Percentiles rank a stretch among this genome's conserved stretches.
Conservation (phyloP, 2,797 vertebrate species). For the Toxotes lorentzi region DNA sequence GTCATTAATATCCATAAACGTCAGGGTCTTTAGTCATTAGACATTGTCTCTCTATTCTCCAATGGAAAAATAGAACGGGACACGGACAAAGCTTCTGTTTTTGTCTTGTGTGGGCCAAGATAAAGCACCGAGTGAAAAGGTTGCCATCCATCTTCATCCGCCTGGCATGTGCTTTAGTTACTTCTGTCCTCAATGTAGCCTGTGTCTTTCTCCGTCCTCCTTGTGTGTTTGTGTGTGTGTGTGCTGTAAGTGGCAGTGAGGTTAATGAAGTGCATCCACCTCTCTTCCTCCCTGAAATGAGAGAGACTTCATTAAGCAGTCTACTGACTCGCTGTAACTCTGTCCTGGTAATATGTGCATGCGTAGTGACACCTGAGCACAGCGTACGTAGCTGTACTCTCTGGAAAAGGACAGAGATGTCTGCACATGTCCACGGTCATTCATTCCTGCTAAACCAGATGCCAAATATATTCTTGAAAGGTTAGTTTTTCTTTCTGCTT, state of each 20-base stretch:
- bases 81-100: conserved; percentile 69
- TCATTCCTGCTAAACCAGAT: background rate
- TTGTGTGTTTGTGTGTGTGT: conserved; percentile 26
- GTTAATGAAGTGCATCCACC: conserved; percentile 86
- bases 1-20: conserved; percentile 81
- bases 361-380: conserved; percentile 32
- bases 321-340: conserved; percentile 43
- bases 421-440: too few species aligned
- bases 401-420: background rate
- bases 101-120: conserved; percentile 74
- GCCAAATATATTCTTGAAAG: background rate
- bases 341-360: conserved; percentile 21
- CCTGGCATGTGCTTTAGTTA: conserved; percentile 80
- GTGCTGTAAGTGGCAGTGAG: conserved; percentile 62
- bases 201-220: conserved; percentile 65
- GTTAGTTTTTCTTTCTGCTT: background rate
- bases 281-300: conserved; percentile 67
- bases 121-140: conserved; percentile 80
- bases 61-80: conserved; percentile 55
- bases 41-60: conserved; percentile 64
- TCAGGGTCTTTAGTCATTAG: conserved; percentile 65
- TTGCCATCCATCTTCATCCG: conserved; percentile 86
- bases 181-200: conserved; percentile 72
- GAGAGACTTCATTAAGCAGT: conserved; percentile 72
- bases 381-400: conserved; percentile 1